Evolutionary conservation across 2,888 invertebrate species (phyloP).

Genomic region (Xylocampa areola): DNA sequence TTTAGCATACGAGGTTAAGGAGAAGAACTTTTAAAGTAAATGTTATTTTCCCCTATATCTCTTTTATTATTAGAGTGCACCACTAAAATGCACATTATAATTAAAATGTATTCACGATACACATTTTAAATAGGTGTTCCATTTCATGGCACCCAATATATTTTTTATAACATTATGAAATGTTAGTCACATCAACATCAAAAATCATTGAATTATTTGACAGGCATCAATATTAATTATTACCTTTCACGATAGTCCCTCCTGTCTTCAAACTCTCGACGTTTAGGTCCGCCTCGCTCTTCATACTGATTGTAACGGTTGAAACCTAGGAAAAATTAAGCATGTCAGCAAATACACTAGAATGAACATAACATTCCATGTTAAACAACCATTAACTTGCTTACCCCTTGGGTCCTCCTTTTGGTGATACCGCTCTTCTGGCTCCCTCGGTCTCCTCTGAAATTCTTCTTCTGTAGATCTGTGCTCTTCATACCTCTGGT

Average conservation of each 20-base stretch:
- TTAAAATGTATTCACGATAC: too few relatives aligned
- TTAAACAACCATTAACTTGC: background rate
- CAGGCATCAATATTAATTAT: too few relatives aligned
- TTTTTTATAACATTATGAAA: too few relatives aligned
- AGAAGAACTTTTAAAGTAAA: too few relatives aligned
- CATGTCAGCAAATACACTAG: background rate
- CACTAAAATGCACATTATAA: too few relatives aligned
- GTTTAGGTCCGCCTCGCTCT: constrained; percentile 73
- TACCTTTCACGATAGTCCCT: constrained; percentile 77
- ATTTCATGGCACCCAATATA: too few relatives aligned
- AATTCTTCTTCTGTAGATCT: constrained; percentile 71
- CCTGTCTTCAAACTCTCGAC: constrained; percentile 73
- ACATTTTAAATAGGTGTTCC: too few relatives aligned
- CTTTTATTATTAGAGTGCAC: too few relatives aligned
- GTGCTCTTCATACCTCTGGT: constrained; percentile 74
- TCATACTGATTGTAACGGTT: constrained; percentile 80
- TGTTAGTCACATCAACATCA: too few relatives aligned
- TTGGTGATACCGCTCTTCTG: constrained; percentile 65
- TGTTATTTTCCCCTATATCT: too few relatives aligned
- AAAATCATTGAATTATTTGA: too few relatives aligned
- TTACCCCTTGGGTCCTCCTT: constrained; percentile 79
- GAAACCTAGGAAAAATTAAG: constrained; percentile 65
- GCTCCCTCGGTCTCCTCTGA: constrained; percentile 74
- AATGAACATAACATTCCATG: background rate
- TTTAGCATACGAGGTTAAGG: too few relatives aligned